Conservation (phyloP, 2,113 vertebrate genomes). For the Pterocles burchelli region DNA sequence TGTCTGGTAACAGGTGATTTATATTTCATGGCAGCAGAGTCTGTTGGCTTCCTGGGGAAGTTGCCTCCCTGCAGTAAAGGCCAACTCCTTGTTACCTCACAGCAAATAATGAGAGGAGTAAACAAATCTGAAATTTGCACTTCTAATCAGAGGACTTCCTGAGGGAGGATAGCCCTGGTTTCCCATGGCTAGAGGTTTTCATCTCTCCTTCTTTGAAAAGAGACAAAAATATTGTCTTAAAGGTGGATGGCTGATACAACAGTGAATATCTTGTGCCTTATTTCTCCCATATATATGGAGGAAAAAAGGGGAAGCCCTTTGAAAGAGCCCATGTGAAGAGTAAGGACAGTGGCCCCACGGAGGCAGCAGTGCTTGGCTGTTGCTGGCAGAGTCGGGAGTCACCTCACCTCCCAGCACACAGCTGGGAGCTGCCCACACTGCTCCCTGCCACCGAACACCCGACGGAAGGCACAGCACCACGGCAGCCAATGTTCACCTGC, state of each 20-base stretch:
- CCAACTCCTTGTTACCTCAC: neutral
- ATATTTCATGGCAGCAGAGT: neutral
- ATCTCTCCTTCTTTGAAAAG: neutral
- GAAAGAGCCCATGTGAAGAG: neutral
- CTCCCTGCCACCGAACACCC: accelerated
- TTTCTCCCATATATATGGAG: neutral
- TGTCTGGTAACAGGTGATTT: neutral
- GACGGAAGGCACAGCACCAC: neutral
- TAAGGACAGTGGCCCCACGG: accelerated
- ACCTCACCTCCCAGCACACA: accelerated
- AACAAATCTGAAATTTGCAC: neutral
- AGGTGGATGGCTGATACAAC: neutral
- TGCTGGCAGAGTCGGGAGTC: neutral
- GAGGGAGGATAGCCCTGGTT: neutral
- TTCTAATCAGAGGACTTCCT: neutral
- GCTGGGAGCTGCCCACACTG: neutral
- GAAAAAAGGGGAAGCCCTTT: neutral
- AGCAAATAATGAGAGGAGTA: neutral
- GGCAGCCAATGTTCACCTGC: accelerated
- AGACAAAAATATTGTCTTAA: neutral
- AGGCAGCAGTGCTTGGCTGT: neutral
- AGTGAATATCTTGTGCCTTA: neutral
- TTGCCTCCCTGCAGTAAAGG: neutral
- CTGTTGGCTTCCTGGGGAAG: neutral
- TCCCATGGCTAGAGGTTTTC: neutral